Conservation (phyloP, 2,797 vertebrate genomes). For the Gymnoscopelus microlampas region DNA sequence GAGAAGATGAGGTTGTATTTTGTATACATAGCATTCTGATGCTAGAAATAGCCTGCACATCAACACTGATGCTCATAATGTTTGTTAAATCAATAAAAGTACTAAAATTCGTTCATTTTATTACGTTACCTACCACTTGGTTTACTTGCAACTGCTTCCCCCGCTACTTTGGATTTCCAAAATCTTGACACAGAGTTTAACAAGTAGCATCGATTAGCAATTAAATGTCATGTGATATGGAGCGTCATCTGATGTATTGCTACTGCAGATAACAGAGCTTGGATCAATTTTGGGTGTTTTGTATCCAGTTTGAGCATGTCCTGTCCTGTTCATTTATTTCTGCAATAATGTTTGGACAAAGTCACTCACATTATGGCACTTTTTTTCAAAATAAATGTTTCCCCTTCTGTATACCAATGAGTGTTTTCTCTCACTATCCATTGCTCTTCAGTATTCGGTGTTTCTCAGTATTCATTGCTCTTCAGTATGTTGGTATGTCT, state of each 20-base stretch:
- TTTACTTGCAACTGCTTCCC: background rate
- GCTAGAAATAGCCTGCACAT: background rate
- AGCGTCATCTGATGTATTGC: conserved; percentile 21
- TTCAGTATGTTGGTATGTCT: background rate
- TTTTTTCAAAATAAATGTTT: background rate
- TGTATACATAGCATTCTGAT: background rate
- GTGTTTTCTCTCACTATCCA: background rate
- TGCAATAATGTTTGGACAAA: conserved; percentile 30
- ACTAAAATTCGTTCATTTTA: conserved; percentile 8
- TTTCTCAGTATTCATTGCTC: background rate
- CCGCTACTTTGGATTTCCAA: background rate
- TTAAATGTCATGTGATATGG: conserved; percentile 48
- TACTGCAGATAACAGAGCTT: conserved; percentile 14
- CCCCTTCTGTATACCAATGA: background rate
- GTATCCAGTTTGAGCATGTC: conserved; percentile 51
- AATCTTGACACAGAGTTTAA: background rate
- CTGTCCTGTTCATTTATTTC: conserved; percentile 8
- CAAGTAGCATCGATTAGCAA: background rate
- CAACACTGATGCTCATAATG: background rate
- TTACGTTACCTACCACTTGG: background rate
- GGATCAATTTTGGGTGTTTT: conserved; percentile 1
- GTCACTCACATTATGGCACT: conserved; percentile 27
- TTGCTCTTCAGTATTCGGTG: background rate
- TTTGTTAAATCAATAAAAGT: background rate
- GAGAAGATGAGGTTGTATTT: background rate